Conservation (phyloP, 1,140 invertebrate genomes). For the Trichonephila clavipes region DNA sequence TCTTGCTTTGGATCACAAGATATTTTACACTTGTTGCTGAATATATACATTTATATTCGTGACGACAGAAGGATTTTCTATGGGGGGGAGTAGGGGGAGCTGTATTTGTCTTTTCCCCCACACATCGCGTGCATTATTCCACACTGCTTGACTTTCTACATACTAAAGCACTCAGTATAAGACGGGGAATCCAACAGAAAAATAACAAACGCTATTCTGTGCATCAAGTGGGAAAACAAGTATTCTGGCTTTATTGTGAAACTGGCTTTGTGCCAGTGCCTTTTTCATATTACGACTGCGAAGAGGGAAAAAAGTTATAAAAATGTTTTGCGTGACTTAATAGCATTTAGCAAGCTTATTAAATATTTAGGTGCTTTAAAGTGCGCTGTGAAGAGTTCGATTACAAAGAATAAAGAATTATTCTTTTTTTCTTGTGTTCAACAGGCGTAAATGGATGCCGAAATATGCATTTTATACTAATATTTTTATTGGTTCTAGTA, state of each 20-base stretch:
- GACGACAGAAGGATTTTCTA: neutral
- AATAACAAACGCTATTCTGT: neutral
- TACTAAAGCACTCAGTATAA: neutral
- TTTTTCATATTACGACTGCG: neutral
- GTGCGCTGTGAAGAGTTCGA: neutral
- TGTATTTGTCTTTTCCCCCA: conserved; percentile 12
- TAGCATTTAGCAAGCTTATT: neutral
- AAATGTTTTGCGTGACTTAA: neutral
- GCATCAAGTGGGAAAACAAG: neutral
- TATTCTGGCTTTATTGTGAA: neutral
- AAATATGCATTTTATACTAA: neutral
- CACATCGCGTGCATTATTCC: neutral
- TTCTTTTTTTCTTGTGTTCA: neutral
- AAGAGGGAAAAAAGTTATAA: neutral
- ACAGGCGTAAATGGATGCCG: neutral
- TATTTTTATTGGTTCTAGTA: neutral
- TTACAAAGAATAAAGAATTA: neutral
- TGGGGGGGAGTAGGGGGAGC: neutral
- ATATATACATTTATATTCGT: neutral
- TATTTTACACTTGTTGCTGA: neutral
- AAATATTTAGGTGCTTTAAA: conserved; percentile 16
- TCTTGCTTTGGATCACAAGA: neutral
- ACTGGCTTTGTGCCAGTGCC: neutral
- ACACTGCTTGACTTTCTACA: neutral
- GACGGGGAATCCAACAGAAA: neutral